These are phyloP conservation scores for Podocnemis expansa DNA, from an alignment of 2,113 vertebrate genomes.

Conservation along the genomic window DNA sequence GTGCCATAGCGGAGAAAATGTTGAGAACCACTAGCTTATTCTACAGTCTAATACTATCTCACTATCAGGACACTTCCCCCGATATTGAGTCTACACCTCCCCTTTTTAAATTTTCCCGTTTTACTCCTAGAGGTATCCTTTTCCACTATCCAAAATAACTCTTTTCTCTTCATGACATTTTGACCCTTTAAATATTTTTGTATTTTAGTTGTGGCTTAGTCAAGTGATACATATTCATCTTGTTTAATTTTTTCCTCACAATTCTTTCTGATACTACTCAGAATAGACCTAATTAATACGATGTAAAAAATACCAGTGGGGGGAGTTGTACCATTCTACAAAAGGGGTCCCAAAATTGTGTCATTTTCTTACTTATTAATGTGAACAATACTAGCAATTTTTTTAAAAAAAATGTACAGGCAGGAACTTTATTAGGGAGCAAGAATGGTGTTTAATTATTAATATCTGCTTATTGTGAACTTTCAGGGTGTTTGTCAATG, in stretches of 20 bases:
- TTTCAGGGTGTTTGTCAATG: conserved; percentile 11
- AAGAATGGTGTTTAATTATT: conserved; percentile 1
- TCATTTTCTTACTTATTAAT: not conserved
- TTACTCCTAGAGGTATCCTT: not conserved
- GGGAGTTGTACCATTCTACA: not conserved
- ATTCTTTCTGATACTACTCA: not conserved
- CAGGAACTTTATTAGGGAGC: not conserved
- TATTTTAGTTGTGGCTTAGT: not conserved
- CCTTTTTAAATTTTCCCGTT: not conserved
- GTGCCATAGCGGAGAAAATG: too few species aligned
- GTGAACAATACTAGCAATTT: not conserved
- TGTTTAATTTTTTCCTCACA: accelerated
- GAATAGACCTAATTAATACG: not conserved
- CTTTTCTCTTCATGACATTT: not conserved
- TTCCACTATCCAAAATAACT: not conserved
- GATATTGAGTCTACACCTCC: not conserved
- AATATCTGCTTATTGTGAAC: not conserved
- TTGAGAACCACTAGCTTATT: too few species aligned
- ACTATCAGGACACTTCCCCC: not conserved
- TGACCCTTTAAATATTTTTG: not conserved
- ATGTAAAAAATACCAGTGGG: not conserved
- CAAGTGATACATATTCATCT: not conserved
- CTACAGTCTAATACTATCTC: not conserved
- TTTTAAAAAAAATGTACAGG: not conserved
- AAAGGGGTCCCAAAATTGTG: not conserved